Conservation (phyloP, 2,888 invertebrate genomes). For the Biston stratarius region DNA sequence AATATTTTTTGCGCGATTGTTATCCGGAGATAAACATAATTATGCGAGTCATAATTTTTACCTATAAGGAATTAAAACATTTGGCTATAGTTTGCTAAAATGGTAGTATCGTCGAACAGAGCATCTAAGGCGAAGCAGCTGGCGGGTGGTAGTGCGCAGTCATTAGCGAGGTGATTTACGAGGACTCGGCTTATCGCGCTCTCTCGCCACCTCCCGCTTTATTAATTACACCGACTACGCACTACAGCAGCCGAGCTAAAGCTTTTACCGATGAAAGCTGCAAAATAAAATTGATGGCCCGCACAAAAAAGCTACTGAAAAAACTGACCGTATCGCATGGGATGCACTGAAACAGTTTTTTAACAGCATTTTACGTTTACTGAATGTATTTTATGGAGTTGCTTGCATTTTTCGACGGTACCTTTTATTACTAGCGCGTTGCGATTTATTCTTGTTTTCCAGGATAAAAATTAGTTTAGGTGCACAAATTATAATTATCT, state of each 20-base stretch:
- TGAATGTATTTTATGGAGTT: too few relatives aligned
- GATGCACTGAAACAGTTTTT: neutral
- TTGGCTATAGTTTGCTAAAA: neutral
- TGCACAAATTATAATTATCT: too few relatives aligned
- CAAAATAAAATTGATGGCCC: neutral
- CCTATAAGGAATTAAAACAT: too few relatives aligned
- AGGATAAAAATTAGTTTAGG: too few relatives aligned
- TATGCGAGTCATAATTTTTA: neutral
- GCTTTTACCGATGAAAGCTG: neutral
- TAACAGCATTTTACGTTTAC: neutral
- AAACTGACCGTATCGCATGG: neutral
- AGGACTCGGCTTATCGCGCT: slow-evolving; percentile 63
- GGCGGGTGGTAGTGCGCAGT: slow-evolving; percentile 44
- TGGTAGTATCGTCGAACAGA: neutral
- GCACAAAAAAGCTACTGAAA: neutral
- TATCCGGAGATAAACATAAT: too few relatives aligned
- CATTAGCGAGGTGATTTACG: slow-evolving; percentile 71
- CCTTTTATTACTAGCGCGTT: neutral
- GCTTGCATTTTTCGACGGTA: too few relatives aligned
- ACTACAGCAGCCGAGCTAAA: slow-evolving; percentile 17
- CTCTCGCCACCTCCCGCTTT: slow-evolving; percentile 59
- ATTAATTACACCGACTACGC: slow-evolving; percentile 63
- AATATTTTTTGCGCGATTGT: too few relatives aligned
- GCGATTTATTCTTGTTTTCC: too few relatives aligned
- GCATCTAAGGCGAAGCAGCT: slow-evolving; percentile 35